A percentile compares a stretch with the other conserved stretches of the same genome.
Evolutionary conservation across 2,888 invertebrate species (phyloP).

Genomic region (Epinotia nisella): DNA sequence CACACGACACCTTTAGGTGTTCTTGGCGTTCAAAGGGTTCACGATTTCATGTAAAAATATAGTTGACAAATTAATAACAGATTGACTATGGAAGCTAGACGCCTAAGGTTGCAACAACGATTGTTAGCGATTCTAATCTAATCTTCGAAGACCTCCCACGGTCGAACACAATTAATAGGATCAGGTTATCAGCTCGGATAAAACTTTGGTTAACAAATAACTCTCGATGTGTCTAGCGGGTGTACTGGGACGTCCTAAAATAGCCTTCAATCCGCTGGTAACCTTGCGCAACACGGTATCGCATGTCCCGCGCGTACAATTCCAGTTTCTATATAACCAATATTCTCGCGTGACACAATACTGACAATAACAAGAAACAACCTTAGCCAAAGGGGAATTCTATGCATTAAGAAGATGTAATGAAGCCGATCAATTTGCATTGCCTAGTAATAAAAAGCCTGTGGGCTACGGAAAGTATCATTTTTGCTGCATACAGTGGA

Average conservation of each 20-base stretch:
- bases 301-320: conserved; percentile 33
- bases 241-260: conserved; percentile 37
- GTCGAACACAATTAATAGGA: conserved; percentile 7
- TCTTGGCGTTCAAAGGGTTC: no score
- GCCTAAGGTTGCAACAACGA: neutral
- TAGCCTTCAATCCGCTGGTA: conserved; percentile 41
- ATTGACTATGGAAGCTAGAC: conserved; percentile 10
- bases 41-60: neutral
- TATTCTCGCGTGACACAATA: conserved; percentile 33
- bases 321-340: conserved; percentile 37
- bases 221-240: conserved; percentile 19
- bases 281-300: conserved; percentile 42
- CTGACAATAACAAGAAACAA: conserved; percentile 26
- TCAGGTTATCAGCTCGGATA: conserved; percentile 23
- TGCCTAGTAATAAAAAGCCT: no score
- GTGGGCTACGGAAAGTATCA: no score
- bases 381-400: conserved; percentile 2
- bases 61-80: neutral
- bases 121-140: conserved; percentile 8
- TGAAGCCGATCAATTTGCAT: neutral
- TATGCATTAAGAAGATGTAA: conserved; percentile 1
- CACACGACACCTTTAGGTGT: no score
- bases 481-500: neutral
- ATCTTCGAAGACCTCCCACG: conserved; percentile 19
- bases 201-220: conserved; percentile 33